Conservation (phyloP, 2,113 vertebrate genomes). For the Manacus vitellinus region DNA sequence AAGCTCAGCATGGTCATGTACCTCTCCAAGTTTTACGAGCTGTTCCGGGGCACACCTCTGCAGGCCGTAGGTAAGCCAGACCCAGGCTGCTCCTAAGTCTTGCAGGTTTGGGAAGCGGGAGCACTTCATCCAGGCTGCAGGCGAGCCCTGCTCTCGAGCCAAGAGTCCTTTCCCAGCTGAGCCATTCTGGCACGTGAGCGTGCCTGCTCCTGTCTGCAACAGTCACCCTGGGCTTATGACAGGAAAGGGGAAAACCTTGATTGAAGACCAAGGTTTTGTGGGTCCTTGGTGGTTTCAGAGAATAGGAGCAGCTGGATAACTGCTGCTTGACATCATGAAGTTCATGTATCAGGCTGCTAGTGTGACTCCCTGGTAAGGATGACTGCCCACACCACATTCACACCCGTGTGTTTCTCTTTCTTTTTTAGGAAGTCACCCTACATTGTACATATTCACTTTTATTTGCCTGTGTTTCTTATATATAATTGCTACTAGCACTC, state of each 20-base stretch:
- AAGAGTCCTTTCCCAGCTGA: not conserved
- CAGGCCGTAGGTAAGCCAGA: constrained; percentile 82
- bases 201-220: not conserved
- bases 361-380: not conserved
- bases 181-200: not conserved
- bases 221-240: not conserved
- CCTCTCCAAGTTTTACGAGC: constrained; percentile 95
- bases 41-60: constrained; percentile 88
- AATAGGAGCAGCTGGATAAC: not conserved
- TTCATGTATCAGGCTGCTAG: not conserved
- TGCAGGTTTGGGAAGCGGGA: not conserved
- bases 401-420: not conserved
- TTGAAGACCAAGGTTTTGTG: not conserved
- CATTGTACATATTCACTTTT: not conserved
- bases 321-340: not conserved
- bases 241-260: not conserved
- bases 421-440: not conserved
- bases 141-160: not conserved
- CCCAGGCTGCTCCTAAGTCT: not conserved
- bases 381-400: not conserved
- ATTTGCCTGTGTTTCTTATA: not conserved
- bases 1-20: constrained; percentile 89
- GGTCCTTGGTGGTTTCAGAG: not conserved
- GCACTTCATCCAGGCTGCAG: not conserved
- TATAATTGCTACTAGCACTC: not conserved